phyloP scores from a whole-genome alignment of 2,113 vertebrate species.

The Macroglossus sobrinus region DNA sequence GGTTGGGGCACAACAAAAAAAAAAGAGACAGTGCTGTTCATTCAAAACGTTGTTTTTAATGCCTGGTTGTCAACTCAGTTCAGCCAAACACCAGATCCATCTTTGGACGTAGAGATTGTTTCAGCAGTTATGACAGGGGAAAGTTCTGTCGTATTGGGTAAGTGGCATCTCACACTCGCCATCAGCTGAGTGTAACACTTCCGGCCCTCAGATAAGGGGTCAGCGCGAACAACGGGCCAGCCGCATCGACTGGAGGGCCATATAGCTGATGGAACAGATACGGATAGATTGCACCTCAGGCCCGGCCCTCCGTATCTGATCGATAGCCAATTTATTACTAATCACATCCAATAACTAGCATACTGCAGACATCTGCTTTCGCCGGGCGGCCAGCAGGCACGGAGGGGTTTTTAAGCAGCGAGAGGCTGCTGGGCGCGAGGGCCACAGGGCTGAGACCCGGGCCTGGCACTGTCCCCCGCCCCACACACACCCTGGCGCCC shows the following conservation, averaged over 20 bases:
- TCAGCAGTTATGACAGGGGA: background rate
- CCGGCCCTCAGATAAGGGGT: constrained; percentile 1
- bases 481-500: too few species aligned
- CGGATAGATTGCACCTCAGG: constrained; percentile 65
- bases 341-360: constrained; percentile 81
- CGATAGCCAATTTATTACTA: constrained; percentile 82
- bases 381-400: constrained; percentile 63
- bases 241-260: constrained; percentile 47
- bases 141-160: constrained; percentile 32
- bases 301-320: constrained; percentile 70
- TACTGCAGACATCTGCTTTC: constrained; percentile 79
- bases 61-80: constrained; percentile 75
- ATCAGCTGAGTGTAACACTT: background rate
- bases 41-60: constrained; percentile 81
- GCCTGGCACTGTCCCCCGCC: background rate
- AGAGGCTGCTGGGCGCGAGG: background rate
- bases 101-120: background rate
- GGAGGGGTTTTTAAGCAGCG: constrained; percentile 45
- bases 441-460: background rate
- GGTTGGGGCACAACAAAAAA: constrained; percentile 26
- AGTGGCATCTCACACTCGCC: constrained; percentile 35
- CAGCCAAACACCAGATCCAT: constrained; percentile 6
- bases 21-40: constrained; percentile 81
- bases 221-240: constrained; percentile 40
- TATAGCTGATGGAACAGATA: constrained; percentile 69